Percentiles rank a stretch among this genome's conserved stretches.
Evolutionary conservation across 2,113 vertebrate species (phyloP).

Genomic region (Loxodonta africana): DNA sequence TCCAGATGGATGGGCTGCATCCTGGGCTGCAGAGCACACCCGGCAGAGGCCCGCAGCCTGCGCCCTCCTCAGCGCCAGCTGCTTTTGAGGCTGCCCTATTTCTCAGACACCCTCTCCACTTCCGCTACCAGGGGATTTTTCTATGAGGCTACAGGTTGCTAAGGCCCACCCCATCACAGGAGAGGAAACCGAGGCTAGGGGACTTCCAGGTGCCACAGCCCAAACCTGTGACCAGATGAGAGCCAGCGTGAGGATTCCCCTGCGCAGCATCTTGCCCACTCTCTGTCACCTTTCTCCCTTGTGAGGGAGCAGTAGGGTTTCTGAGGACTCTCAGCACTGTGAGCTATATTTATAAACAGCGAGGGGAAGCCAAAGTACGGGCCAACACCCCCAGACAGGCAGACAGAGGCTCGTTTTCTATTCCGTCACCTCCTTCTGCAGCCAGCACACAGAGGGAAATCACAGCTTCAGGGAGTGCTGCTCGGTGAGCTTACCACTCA

Average conservation of each 20-base stretch:
- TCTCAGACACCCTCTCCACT: conserved; percentile 57
- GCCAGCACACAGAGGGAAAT: neutral
- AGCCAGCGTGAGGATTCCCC: conserved; percentile 55
- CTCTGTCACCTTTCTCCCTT: neutral
- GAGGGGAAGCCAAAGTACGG: neutral
- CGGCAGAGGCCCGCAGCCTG: neutral
- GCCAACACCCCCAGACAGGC: neutral
- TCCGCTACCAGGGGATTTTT: conserved; percentile 74
- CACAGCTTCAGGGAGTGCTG: neutral
- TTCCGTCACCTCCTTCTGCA: neutral
- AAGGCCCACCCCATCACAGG: conserved; percentile 34
- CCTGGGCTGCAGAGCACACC: neutral
- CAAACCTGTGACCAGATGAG: neutral
- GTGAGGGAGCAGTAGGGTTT: neutral
- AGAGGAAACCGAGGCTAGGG: conserved; percentile 77
- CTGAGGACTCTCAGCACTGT: neutral
- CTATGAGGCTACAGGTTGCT: conserved; percentile 55
- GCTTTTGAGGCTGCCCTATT: conserved; percentile 11
- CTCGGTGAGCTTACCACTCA: neutral
- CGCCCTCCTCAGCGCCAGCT: neutral
- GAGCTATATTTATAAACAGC: neutral
- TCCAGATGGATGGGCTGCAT: neutral
- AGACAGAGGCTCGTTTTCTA: neutral
- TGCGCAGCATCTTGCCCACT: neutral
- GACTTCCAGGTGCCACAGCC: conserved; percentile 72